A percentile compares a stretch with the other conserved stretches of the same genome.
These are phyloP conservation scores for Gymnoscopelus braueri DNA, from an alignment of 2,797 vertebrate species.

Conservation along the genomic window DNA sequence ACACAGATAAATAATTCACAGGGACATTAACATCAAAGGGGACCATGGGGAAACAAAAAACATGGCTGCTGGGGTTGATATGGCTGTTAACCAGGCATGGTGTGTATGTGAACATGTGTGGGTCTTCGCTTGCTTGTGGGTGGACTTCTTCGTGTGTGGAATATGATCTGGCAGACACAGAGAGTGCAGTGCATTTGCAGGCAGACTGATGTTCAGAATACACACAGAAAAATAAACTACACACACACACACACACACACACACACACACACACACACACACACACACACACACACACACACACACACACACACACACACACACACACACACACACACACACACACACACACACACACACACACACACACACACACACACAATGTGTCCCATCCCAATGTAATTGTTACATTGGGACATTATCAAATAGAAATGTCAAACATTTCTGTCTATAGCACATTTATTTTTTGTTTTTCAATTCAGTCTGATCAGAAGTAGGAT, in stretches of 20 bases:
- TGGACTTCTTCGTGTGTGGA: constrained; percentile 17
- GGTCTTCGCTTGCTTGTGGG: not conserved
- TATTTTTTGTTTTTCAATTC: too few species aligned
- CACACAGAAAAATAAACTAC: not conserved
- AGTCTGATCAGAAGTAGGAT: too few species aligned
- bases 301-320: too few species aligned
- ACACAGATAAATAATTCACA: constrained; percentile 80
- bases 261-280: constrained; percentile 3
- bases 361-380: not conserved
- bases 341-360: constrained; percentile 8
- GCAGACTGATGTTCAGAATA: constrained; percentile 46
- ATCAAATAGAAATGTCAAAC: too few species aligned
- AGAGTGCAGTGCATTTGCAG: constrained; percentile 36
- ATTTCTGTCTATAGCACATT: too few species aligned
- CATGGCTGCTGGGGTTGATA: constrained; percentile 74
- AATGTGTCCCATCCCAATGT: not conserved
- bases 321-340: not conserved
- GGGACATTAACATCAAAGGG: constrained; percentile 80
- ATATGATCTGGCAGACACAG: constrained; percentile 47
- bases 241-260: constrained; percentile 1
- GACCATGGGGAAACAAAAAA: constrained; percentile 73
- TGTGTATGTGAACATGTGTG: constrained; percentile 20
- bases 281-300: constrained; percentile 1
- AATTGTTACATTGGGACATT: not conserved
- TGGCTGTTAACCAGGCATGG: constrained; percentile 70